Base-by-base conservation (phyloP, 2,888 invertebrate genomes). In the Orthonevra nobilis region DNA sequence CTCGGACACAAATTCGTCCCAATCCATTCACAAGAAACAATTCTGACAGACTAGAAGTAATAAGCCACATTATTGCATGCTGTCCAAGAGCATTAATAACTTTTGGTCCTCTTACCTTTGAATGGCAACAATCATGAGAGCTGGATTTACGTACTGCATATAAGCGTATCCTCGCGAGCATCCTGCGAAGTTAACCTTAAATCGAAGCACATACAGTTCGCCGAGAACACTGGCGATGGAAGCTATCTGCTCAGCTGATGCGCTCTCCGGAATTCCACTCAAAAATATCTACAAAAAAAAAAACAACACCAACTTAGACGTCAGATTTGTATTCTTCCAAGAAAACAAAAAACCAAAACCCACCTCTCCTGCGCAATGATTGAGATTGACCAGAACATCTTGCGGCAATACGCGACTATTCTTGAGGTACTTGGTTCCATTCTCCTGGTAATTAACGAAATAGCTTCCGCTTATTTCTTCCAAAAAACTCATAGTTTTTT, bases 311-410 rank as follows among this genome's bases (percentile, higher is more conserved):
- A n/a, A 38, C 0, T 19, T n/a, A 26, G 0, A 30, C 32, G 7
- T 1, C 1, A 0, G n/a, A 2, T 15, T 6, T 10, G 3, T 2
- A 7, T 14, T 2, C n/a, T 34, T 23, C 7, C 1, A 10, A 7
- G 0, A 23, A 14, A 19, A 12, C 6, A 2, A 34, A 9, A 0
- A 23, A 4, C 6, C 20, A 30, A 42, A 52, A 14, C 68, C 63
- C 23, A 87, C 87, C 83, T 87, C 87, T 12, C 86, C 87, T 0
- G 74, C 83, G 15, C 87, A 85, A 1, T 79, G 28, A 4, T 84
- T 64, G n/a, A 87, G 77, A 4, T 82, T 38, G 1, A 56, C 17
- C 3, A 66, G 61, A 9, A 83, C 48, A 0, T 63, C 7, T 0
- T 46, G 20, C 0, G 82, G 38, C 9, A 84, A 3, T 0, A 10